A percentile compares a stretch with the other conserved stretches of the same genome.
Evolutionary conservation across 2,888 invertebrate species (phyloP).

Genomic region (Eurytoma californica): DNA sequence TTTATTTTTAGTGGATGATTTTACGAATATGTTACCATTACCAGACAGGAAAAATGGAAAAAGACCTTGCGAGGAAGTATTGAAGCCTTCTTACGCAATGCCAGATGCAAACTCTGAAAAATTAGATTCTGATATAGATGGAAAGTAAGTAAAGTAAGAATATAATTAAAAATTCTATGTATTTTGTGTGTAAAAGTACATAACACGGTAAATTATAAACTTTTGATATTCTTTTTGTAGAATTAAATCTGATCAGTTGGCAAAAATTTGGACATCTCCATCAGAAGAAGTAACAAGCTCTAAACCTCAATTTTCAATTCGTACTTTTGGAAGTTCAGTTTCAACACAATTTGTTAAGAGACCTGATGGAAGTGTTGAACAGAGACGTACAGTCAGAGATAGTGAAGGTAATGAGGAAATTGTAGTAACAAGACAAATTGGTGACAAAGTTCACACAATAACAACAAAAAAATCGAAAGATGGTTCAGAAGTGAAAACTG

Average conservation of each 20-base stretch:
- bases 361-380: conserved; percentile 79
- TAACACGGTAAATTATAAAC: background rate
- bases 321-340: conserved; percentile 76
- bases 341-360: conserved; percentile 76
- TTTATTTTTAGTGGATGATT: conserved; percentile 46
- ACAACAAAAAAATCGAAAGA: conserved; percentile 67
- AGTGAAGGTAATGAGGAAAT: conserved; percentile 79
- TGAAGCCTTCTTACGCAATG: conserved; percentile 76
- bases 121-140: conserved; percentile 78
- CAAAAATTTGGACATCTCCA: conserved; percentile 66
- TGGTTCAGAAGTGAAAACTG: conserved; percentile 68
- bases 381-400: conserved; percentile 77
- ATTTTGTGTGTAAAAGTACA: no score
- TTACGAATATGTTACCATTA: conserved; percentile 40
- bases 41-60: conserved; percentile 44
- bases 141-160: conserved; percentile 74
- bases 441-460: conserved; percentile 68
- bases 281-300: conserved; percentile 61
- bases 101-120: conserved; percentile 62
- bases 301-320: conserved; percentile 61
- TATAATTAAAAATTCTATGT: conserved; percentile 8
- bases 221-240: conserved; percentile 56
- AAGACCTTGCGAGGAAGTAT: conserved; percentile 75
- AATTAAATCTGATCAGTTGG: conserved; percentile 64
- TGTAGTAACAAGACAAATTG: conserved; percentile 75